These are phyloP conservation scores for Centropristis striata DNA, from an alignment of 2,113 vertebrate species.

Conservation along the genomic window DNA sequence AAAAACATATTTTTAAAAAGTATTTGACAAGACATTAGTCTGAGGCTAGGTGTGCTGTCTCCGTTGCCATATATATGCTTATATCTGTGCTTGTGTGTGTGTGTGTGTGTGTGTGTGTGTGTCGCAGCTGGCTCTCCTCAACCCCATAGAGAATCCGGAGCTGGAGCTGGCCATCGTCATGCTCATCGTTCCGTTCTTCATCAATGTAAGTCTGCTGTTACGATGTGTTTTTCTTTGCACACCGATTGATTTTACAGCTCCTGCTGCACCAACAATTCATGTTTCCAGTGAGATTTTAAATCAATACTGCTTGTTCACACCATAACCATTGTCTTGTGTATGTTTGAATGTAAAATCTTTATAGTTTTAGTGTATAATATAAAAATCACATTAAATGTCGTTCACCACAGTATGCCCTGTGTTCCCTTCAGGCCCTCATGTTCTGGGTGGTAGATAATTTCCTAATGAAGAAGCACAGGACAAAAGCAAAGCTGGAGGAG, in stretches of 20 bases:
- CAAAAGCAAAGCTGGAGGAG: constrained; percentile 98
- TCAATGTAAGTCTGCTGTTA: constrained; percentile 90
- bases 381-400: not conserved
- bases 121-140: constrained; percentile 92
- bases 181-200: constrained; percentile 98
- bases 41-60: not conserved
- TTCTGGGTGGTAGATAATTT: constrained; percentile 99
- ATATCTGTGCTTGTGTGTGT: constrained; percentile 35
- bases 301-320: not conserved
- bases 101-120: constrained; percentile 49
- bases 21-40: too few species aligned
- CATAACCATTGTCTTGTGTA: not conserved
- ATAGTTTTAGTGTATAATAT: not conserved
- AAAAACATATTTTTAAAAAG: too few species aligned
- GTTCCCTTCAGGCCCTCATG: constrained; percentile 90
- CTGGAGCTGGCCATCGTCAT: constrained; percentile 97
- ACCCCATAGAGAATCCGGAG: constrained; percentile 92
- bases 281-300: not conserved
- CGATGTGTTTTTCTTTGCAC: not conserved
- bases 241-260: not conserved
- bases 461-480: constrained; percentile 98
- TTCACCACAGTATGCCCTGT: not conserved
- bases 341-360: not conserved
- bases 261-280: not conserved
- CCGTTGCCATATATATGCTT: not conserved